Percentiles rank a stretch among this genome's conserved stretches.
phyloP scores from a whole-genome alignment of 2,888 invertebrate genomes.

The Lacanobia oleracea region DNA sequence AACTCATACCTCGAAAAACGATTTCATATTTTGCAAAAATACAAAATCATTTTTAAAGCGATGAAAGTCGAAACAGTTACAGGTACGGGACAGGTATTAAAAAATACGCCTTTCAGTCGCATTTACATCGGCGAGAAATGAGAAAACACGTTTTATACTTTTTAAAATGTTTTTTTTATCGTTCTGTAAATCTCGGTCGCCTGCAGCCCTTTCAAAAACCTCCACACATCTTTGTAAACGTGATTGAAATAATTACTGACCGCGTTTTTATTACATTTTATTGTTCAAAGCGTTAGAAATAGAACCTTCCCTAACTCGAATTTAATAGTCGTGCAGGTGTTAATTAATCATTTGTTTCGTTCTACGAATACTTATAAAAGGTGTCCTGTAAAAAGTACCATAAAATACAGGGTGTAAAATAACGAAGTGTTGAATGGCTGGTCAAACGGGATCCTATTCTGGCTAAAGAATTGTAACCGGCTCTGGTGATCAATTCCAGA shows the following conservation, averaged over 20 bases:
- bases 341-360: constrained; percentile 76
- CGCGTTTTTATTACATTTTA: constrained; percentile 52
- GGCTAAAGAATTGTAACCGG: constrained; percentile 70
- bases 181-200: constrained; percentile 27
- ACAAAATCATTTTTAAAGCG: constrained; percentile 36
- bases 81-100: constrained; percentile 32
- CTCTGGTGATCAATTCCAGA: constrained; percentile 76
- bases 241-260: constrained; percentile 53
- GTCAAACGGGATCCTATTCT: constrained; percentile 67
- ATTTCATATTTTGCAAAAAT: constrained; percentile 44
- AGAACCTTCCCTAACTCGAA: constrained; percentile 67
- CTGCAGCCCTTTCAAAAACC: constrained; percentile 22
- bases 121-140: constrained; percentile 18
- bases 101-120: constrained; percentile 33
- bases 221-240: constrained; percentile 35
- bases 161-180: constrained; percentile 21
- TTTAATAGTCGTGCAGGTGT: constrained; percentile 76
- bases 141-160: constrained; percentile 19
- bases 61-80: constrained; percentile 47
- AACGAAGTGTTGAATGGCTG: constrained; percentile 58
- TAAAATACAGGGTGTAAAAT: constrained; percentile 20
- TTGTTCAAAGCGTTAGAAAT: constrained; percentile 62
- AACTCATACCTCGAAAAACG: constrained; percentile 27
- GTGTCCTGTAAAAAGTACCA: constrained; percentile 12
- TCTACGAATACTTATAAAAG: constrained; percentile 34